Base-by-base conservation (phyloP, 1,140 invertebrate species). In the Platyura marginata region DNA sequence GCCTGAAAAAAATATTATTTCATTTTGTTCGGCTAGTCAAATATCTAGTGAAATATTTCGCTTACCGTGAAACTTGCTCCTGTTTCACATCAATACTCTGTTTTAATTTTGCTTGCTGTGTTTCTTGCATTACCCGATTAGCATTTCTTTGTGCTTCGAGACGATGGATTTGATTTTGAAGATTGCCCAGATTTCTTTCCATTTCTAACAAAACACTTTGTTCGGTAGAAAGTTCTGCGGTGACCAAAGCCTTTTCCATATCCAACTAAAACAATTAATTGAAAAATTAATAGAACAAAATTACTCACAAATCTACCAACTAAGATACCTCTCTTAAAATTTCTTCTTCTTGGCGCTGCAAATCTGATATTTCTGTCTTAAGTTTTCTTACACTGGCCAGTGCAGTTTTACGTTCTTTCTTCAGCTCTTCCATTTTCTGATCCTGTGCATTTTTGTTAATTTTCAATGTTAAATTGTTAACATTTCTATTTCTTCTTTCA, bases 151-250 rank as follows among this genome's bases (percentile, higher is more conserved):
- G 58, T 9, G 58, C 57, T 40, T 61, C 58, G 40, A 56, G 46
- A 1, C 57, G 57, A 43, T 55, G 52, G 2, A 60, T 54, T 13
- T 51, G 53, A 36, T 49, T 49, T 47, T 60, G 58, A 37, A 61
- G 33, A 2, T 48, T 46, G 42, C 52, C 44, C 34, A 74, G 73
- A 36, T 71, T 68, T 35, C 76, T 68, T 49, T 80, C 72, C 21
- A 77, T 68, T 54, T 87, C 77, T 33, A 86, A 81, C 32, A 87
- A 59, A 46, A 81, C 77, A 10, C 77, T 68, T 48, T 77, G 74
- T 54, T 88, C 79, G 0, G 77, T 78, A 49, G 81, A 73, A 46
- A 79, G 75, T 61, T 91, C 86, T 1, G 83, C 84, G 43, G 79
- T 74, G 44, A 90, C 67, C 13, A 90, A 57, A 1, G 85, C 83